Percentiles rank a stretch among this genome's conserved stretches.
Evolutionary conservation across 2,113 vertebrate species (phyloP).

Genomic region (Limnothrissa miodon): DNA sequence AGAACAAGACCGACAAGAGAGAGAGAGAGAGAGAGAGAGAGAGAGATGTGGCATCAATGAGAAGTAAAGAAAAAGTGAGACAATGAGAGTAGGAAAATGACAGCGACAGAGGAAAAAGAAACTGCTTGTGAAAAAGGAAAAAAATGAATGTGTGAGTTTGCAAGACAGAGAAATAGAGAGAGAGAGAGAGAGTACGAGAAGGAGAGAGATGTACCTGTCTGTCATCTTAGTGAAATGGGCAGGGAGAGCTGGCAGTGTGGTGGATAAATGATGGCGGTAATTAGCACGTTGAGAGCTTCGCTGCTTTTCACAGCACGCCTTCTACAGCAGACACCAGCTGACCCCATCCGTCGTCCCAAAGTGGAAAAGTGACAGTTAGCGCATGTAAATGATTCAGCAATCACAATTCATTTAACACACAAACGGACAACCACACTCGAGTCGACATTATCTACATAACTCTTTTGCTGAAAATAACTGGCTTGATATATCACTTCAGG

Average conservation of each 20-base stretch:
- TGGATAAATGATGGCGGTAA: conserved; percentile 4
- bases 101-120: neutral
- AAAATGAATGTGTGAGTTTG: neutral
- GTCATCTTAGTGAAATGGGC: neutral
- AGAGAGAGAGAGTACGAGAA: neutral
- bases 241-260: neutral
- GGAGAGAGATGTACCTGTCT: neutral
- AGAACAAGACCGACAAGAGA: neutral
- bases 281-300: neutral
- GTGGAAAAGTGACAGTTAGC: conserved; percentile 7
- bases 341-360: neutral
- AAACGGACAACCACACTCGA: neutral
- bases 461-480: neutral
- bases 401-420: conserved; percentile 4
- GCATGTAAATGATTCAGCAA: neutral
- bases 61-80: neutral
- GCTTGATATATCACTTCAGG: neutral
- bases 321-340: neutral
- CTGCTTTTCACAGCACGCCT: neutral
- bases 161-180: neutral
- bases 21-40: neutral
- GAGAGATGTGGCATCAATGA: too few relatives aligned
- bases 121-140: neutral
- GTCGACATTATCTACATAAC: neutral
- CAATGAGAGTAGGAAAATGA: neutral